Percentiles rank a stretch among this genome's conserved stretches.
phyloP scores from a whole-genome alignment of 2,113 vertebrate genomes.

The Lagenorhynchus albirostris region DNA sequence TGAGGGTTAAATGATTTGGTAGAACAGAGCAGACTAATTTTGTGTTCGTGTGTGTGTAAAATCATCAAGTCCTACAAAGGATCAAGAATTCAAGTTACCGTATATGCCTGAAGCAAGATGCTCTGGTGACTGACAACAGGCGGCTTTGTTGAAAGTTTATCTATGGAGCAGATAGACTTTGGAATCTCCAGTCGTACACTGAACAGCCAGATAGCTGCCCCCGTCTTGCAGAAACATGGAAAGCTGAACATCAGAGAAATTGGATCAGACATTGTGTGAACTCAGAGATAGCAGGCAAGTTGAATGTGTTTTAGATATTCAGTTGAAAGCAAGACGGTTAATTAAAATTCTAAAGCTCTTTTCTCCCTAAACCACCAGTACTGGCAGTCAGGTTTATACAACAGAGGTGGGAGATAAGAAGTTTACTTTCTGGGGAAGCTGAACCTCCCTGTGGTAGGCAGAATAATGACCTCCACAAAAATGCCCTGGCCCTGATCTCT shows the following conservation, averaged over 20 bases:
- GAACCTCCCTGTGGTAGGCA: background rate
- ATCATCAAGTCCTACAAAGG: background rate
- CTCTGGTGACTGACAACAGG: background rate
- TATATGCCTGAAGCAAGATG: background rate
- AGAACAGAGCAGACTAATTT: background rate
- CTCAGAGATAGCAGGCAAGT: background rate
- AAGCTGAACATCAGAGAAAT: background rate
- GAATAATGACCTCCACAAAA: background rate
- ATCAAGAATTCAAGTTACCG: background rate
- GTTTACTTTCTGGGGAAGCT: background rate
- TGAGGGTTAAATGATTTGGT: background rate
- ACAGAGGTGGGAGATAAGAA: background rate
- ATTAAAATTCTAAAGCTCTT: conserved; percentile 13
- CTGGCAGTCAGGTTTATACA: background rate
- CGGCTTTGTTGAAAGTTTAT: background rate
- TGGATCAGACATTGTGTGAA: background rate
- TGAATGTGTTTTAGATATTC: background rate
- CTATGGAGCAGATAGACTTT: background rate
- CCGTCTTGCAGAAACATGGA: background rate
- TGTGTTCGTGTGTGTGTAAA: background rate
- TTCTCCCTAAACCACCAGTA: background rate
- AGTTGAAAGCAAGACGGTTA: background rate
- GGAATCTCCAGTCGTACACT: background rate
- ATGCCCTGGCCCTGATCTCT: rapidly evolving
- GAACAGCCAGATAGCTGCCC: background rate